A percentile compares a stretch with the other conserved stretches of the same genome.
These are phyloP conservation scores for Dendroctonus ponderosae DNA, from an alignment of 1,140 invertebrate species.

Conservation along the genomic window DNA sequence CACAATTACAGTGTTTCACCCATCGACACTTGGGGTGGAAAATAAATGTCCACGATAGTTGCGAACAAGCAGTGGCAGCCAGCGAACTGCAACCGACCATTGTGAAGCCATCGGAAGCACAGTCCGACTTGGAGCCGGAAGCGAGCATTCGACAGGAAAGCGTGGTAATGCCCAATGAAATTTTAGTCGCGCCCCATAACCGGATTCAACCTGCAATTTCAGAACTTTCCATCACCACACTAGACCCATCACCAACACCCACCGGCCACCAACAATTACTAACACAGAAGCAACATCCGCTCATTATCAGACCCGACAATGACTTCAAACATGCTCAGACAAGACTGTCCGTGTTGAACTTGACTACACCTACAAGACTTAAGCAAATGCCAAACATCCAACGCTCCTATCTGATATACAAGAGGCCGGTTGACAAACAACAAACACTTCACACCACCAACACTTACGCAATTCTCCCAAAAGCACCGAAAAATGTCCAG, in stretches of 20 bases:
- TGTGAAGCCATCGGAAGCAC: slow-evolving; percentile 45
- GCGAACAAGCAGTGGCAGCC: slow-evolving; percentile 59
- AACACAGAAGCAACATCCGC: too few species aligned
- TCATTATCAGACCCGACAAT: too few species aligned
- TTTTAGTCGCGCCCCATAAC: slow-evolving; percentile 36
- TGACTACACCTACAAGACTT: too few species aligned
- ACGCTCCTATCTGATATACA: too few species aligned
- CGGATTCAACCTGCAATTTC: slow-evolving; percentile 41
- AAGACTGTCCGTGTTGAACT: too few species aligned
- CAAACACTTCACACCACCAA: not conserved
- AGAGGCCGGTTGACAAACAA: too few species aligned
- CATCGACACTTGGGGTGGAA: slow-evolving; percentile 93
- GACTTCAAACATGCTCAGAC: too few species aligned
- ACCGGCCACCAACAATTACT: slow-evolving; percentile 7
- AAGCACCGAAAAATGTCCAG: not conserved
- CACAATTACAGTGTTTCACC: slow-evolving; percentile 73
- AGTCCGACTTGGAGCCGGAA: slow-evolving; percentile 56
- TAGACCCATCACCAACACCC: slow-evolving; percentile 23
- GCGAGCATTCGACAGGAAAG: slow-evolving; percentile 58
- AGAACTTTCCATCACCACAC: slow-evolving; percentile 31
- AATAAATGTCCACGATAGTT: slow-evolving; percentile 85
- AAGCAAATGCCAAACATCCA: too few species aligned
- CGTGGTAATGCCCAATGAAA: slow-evolving; percentile 68
- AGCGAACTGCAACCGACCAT: slow-evolving; percentile 59
- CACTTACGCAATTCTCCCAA: not conserved